A percentile compares a stretch with the other conserved stretches of the same genome.
Evolutionary conservation across 2,797 vertebrate species (phyloP).

Genomic region (Cetoscarus ocellatus): DNA sequence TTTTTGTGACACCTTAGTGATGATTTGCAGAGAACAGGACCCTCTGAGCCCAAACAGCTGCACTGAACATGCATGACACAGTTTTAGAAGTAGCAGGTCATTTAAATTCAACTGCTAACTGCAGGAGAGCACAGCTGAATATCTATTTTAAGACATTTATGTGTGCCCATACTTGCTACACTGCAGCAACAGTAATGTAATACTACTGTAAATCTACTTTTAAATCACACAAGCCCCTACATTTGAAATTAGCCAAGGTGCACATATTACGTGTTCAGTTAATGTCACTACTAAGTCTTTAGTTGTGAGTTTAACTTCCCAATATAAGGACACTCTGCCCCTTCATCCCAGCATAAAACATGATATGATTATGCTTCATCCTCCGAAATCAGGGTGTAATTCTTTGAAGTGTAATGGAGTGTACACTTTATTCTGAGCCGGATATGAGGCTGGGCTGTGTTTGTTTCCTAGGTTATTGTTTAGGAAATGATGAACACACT

Average conservation of each 20-base stretch:
- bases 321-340: neutral
- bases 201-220: constrained; percentile 18
- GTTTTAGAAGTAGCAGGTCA: constrained; percentile 11
- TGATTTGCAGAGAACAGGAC: constrained; percentile 5
- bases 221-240: constrained; percentile 5
- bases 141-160: constrained; percentile 50
- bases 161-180: constrained; percentile 3
- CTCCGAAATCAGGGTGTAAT: neutral
- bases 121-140: constrained; percentile 30
- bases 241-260: constrained; percentile 6
- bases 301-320: constrained; percentile 4
- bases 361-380: neutral
- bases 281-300: constrained; percentile 9
- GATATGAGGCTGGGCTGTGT: constrained; percentile 14
- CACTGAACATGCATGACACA: neutral
- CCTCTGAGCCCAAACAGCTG: neutral
- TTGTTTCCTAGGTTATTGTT: constrained; percentile 29
- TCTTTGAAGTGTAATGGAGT: neutral
- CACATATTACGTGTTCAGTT: constrained; percentile 28
- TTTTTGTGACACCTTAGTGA: neutral
- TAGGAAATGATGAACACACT: constrained; percentile 15
- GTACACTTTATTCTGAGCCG: constrained; percentile 7
- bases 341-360: constrained; percentile 8
- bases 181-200: constrained; percentile 39
- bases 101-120: constrained; percentile 18